Evolutionary conservation across 2,113 vertebrate species (phyloP), one percentile per base, ranked within the genome.

Genomic region (Burhinus oedicnemus): DNA sequence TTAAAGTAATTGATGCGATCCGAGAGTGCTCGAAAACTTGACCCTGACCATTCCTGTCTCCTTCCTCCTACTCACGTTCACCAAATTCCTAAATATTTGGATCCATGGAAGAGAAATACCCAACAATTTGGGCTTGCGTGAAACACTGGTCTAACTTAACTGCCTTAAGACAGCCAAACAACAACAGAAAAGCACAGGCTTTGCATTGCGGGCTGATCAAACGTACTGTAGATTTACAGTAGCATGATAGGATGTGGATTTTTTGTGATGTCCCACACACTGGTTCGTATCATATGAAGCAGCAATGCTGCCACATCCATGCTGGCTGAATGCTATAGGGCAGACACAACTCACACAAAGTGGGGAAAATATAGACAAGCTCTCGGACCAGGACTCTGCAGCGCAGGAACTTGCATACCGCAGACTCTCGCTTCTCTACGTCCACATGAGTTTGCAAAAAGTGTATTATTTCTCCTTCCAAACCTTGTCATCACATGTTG

Each of bases 321-420:
- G 10, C n/a, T 80, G n/a, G 12, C 16, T 34, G 20, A 47, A 32
- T 0, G 0, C 36, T 25, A 1, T 7, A 8, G 68, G n/a, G 44
- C 69, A 77, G 52, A 38, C 21, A 20, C 0, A 0, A 34, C 8
- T 51, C 61, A 65, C 55, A 62, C 38, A 52, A 10, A 25, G 32
- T 20, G 6, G 2, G 3, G 4, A 9, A 42, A 29, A 34, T 22
- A 52, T 0, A 6, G 3, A 36, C 17, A 19, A 55, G 47, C 14
- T 64, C 38, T 55, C 60, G 30, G 57, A 21, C 12, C 20, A 55
- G 34, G 20, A 23, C 8, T 51, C 25, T 60, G 57, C 42, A 79
- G 71, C 49, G 18, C 2, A 55, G 40, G 29, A 62, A 26, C 12
- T 15, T 30, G 9, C 11, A 18, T 7, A 14, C 13, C 16, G 2